Evolutionary conservation across 1,140 invertebrate genomes (phyloP), one percentile per base, ranked within the genome.

Genomic region (Brachionus paranguensis): DNA sequence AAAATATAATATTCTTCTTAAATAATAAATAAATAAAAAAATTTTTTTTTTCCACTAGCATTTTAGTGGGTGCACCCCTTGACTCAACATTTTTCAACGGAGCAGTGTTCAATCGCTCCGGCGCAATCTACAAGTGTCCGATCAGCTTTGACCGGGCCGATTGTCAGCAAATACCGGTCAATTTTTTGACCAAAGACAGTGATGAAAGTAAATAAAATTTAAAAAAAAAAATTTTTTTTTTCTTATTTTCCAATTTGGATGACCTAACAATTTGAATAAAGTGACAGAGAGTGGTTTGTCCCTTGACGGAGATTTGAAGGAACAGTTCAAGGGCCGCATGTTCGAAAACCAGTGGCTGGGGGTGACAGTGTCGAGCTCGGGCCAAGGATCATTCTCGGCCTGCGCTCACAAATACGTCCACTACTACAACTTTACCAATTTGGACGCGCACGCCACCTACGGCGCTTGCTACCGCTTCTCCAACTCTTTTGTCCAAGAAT

Each of bases 281-380:
- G 53, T 45, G 3, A 47, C 41, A 55, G 78, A 81, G 17, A 12
- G 24, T 8, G 53, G 53, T 24, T 14, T 76, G 24, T 68, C 10
- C 0, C 27, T 81, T 12, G 78, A 81, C 24, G 53, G 37, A 20
- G 24, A 68, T 45, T 65, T 81, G 41, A 60, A 29, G 1, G 78
- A 81, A 37, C 78, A 81, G 17, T 81, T 81, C 33, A 81, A 81
- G 20, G 53, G 78, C 12, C 78, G 53, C 11, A 14, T 81, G 24
- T 68, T 81, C 33, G 78, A 81, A 64, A 41, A 81, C 20, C 78
- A 81, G 55, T 81, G 78, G 78, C 33, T 81, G 7, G 78, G 78
- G 6, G 78, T 81, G 7, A 64, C 20, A 20, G 20, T 81, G 41
- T 60, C 78, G 5, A 81, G 78, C 17, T 14, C 78, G 8, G 41